Evolutionary conservation across 2,888 invertebrate genomes (phyloP).

Genomic region (Drosophila mettleri): DNA sequence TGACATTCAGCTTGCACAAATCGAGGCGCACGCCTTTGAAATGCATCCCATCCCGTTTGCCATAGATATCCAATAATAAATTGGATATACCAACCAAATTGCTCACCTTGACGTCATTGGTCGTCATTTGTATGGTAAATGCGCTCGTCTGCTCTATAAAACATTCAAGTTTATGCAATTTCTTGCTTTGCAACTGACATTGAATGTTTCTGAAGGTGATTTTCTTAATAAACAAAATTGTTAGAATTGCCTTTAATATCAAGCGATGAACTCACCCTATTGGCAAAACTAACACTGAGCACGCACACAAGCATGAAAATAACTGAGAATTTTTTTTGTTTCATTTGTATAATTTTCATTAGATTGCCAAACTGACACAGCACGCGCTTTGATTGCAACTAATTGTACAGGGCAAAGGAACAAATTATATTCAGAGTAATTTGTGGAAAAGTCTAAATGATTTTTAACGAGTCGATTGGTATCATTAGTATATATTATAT

Average conservation of each 20-base stretch:
- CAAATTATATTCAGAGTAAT: not conserved
- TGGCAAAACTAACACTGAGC: not conserved
- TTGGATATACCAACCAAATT: slow-evolving; percentile 22
- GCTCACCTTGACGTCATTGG: not conserved
- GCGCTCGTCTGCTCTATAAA: not conserved
- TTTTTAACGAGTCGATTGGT: not conserved
- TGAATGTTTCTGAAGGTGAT: not conserved
- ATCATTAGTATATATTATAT: not conserved
- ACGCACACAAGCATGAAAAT: not conserved
- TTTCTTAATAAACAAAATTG: slow-evolving; percentile 4
- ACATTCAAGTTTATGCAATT: slow-evolving; percentile 29
- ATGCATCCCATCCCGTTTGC: slow-evolving; percentile 6
- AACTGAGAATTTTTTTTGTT: not conserved
- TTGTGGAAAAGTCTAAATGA: not conserved
- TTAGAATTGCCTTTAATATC: not conserved
- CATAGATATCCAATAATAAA: slow-evolving; percentile 12
- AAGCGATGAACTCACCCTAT: slow-evolving; percentile 7
- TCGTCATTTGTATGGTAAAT: slow-evolving; percentile 9
- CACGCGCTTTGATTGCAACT: not conserved
- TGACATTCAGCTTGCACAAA: slow-evolving; percentile 28
- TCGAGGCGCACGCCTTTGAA: slow-evolving; percentile 34
- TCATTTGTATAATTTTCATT: not conserved
- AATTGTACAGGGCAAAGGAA: not conserved
- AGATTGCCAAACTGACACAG: not conserved
- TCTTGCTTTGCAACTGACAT: slow-evolving; percentile 25